Evolutionary conservation across 2,888 invertebrate species (phyloP).

Genomic region (Zaprionus bogoriensis): DNA sequence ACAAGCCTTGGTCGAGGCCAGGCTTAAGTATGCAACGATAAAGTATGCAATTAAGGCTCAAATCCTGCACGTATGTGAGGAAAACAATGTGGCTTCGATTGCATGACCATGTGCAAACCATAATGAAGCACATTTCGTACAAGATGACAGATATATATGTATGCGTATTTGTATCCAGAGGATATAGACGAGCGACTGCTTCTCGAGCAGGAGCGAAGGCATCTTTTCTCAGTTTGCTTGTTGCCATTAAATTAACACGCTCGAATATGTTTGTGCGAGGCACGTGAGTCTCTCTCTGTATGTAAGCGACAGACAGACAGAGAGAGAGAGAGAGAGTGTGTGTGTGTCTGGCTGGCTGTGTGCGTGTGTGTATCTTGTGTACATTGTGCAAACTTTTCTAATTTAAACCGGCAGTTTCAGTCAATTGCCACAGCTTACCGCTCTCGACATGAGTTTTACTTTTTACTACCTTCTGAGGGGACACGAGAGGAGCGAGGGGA

Average conservation of each 20-base stretch:
- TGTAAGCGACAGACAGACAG: too few relatives aligned
- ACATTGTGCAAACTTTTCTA: constrained; percentile 75
- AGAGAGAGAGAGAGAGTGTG: too few relatives aligned
- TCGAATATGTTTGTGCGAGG: constrained; percentile 46
- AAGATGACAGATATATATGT: constrained; percentile 53
- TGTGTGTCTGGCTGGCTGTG: constrained; percentile 8
- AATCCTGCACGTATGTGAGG: constrained; percentile 27
- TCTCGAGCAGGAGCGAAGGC: constrained; percentile 1
- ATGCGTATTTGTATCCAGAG: too few relatives aligned
- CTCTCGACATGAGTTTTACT: constrained; percentile 76
- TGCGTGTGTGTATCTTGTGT: constrained; percentile 33
- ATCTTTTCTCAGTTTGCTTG: constrained; percentile 56
- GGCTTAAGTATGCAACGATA: constrained; percentile 45
- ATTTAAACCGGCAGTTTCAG: constrained; percentile 78
- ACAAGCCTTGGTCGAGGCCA: constrained; percentile 23
- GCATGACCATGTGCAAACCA: constrained; percentile 56
- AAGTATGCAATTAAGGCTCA: constrained; percentile 53
- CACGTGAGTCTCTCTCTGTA: background rate
- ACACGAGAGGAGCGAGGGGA: background rate
- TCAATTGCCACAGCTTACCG: constrained; percentile 77
- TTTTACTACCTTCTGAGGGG: constrained; percentile 62
- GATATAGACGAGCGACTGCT: constrained; percentile 2
- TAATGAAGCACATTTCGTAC: constrained; percentile 50
- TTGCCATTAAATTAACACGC: constrained; percentile 75
- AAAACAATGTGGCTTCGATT: constrained; percentile 59